These are phyloP conservation scores for Aviceda subcristata DNA, from an alignment of 2,113 vertebrate genomes.

Conservation along the genomic window DNA sequence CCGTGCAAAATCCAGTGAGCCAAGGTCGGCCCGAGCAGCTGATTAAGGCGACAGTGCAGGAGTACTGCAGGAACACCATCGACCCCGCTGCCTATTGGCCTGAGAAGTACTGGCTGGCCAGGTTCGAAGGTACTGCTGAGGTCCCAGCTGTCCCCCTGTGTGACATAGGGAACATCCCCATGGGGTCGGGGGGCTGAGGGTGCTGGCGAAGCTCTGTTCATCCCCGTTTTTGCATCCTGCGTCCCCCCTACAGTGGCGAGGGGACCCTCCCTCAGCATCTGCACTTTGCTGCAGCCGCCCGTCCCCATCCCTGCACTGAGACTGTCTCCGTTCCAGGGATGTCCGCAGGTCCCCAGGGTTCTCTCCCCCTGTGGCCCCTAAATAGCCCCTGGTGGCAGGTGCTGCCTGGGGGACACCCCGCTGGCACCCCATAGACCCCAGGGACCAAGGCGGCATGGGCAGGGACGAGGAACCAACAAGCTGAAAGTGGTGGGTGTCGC, in stretches of 20 bases:
- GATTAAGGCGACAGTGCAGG: neutral
- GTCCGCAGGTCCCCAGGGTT: neutral
- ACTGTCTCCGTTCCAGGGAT: neutral
- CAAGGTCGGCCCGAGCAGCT: constrained; percentile 21
- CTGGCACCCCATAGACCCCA: neutral
- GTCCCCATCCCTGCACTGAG: neutral
- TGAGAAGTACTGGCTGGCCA: constrained; percentile 35
- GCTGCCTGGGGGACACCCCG: neutral
- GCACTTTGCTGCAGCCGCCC: accelerated
- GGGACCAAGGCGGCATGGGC: neutral
- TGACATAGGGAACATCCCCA: neutral
- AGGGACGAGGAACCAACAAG: accelerated
- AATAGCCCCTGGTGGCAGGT: neutral
- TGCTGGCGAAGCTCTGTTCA: neutral
- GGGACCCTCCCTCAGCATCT: neutral
- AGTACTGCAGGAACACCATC: neutral
- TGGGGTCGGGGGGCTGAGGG: accelerated
- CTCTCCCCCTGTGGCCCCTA: neutral
- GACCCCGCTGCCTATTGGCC: neutral
- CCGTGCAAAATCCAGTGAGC: neutral
- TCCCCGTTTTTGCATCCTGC: neutral
- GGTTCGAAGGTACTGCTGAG: constrained; percentile 1
- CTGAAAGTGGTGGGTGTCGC: neutral
- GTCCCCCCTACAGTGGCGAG: accelerated
- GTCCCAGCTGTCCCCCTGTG: neutral